phyloP scores from a whole-genome alignment of 1,140 invertebrate species.

The Latrodectus geometricus region DNA sequence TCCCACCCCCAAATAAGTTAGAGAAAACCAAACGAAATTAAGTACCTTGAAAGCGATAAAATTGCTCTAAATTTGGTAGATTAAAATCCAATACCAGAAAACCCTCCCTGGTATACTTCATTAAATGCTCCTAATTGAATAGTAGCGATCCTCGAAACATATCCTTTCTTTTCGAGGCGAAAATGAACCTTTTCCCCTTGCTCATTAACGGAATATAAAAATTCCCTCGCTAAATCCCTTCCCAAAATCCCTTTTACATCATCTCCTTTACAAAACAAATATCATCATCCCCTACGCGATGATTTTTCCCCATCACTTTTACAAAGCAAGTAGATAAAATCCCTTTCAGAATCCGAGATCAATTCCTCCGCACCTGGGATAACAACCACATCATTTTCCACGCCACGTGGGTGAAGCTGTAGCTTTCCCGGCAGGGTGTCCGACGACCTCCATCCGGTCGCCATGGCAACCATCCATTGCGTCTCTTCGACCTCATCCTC shows the following conservation, averaged over 20 bases:
- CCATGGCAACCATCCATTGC: constrained; percentile 9
- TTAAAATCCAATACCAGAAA: no score
- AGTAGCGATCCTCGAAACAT: no score
- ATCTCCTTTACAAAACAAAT: not conserved
- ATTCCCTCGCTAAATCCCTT: not conserved
- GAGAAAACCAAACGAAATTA: no score
- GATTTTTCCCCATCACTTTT: not conserved
- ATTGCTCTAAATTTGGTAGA: no score
- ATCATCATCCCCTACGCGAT: no score
- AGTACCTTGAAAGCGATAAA: no score
- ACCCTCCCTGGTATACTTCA: no score
- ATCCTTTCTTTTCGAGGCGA: not conserved
- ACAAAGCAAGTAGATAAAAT: constrained; percentile 12
- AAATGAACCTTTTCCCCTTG: not conserved
- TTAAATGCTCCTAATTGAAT: no score
- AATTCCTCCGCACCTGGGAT: constrained; percentile 26
- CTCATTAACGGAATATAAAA: not conserved
- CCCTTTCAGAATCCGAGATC: constrained; percentile 15
- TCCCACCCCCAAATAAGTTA: no score
- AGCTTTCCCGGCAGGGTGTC: not conserved
- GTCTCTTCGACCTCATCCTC: not conserved
- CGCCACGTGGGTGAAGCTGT: not conserved
- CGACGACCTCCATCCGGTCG: not conserved
- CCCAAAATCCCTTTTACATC: not conserved
- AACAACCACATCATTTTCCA: not conserved